Base-by-base conservation (phyloP, 2,797 vertebrate genomes). In the Holocentrus rufus region DNA sequence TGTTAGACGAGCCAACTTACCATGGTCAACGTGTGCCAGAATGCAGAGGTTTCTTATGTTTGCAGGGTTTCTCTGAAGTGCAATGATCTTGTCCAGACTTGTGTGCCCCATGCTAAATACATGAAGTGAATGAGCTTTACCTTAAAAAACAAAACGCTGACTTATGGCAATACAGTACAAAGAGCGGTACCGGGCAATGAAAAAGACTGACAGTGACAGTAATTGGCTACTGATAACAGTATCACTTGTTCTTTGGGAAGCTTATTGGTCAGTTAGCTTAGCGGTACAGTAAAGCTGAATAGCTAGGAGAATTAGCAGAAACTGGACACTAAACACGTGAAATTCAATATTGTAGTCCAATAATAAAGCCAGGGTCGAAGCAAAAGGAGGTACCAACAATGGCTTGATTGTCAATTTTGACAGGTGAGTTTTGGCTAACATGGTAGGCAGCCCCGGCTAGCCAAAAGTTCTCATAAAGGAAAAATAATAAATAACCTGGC, bases 1-100 rank as follows among this genome's bases (percentile, higher is more conserved):
- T 2, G 25, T 7, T 47, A 1, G 34, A 5, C 10, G 3, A 20
- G 17, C 25, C 1, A 27, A 49, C 94, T 91, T 79, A 99, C 98
- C 97, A 1, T 99, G 98, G 81, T 99, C 97, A 31, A 99, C 98
- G 2, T 99, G 98, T 11, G 97, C 98, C 74, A 99, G 79, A 3
- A 99, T 95, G 50, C 97, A 99, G 65, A 99, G 93, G 66, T 99
- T 99, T 59, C 97, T 93, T 86, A 97, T 96, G 80, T 95, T 95
- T 0, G 93, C 90, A 0, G 96, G 90, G 65, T 93, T 95, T 69
- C 86, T 95, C 92, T 98, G 97, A 1, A 99, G 95, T 0, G 87
- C 84, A 27, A 86, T 86, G 65, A 97, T 95, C 92, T 93, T 97
- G 0, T 91, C 95, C 83, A 96, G 83, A 55, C 88, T 94, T 0